Evolutionary conservation across 2,888 invertebrate genomes (phyloP), one percentile per base, ranked within the genome.

Genomic region (Drosophila bunnanda): DNA sequence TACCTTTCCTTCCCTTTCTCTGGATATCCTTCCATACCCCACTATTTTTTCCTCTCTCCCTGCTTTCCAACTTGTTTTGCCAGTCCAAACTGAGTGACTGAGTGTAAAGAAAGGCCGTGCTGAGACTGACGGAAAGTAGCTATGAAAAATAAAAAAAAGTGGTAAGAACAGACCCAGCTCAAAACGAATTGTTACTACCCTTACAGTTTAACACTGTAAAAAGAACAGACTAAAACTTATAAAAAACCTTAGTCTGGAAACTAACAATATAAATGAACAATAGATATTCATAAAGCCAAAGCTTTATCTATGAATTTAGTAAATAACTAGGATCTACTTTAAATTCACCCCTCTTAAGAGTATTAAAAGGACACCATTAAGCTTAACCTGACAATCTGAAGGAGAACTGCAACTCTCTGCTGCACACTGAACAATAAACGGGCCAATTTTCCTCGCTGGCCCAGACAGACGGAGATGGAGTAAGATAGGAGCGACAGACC

Each of bases 381-480:
- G 10, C 30, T 25, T 32, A n/a, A 28, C 10, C 32, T 36, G n/a
- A 9, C 13, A 46, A 22, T 30, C 46, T n/a, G 2, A 41, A 30
- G 41, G 25, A 17, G 10, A 36, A 13, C 10, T 39, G 64, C 30
- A 64, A 34, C 43, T 54, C 34, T 54, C 28, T 12, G 32, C 43
- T 60, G 34, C 48, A 41, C 32, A 6, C 20, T 34, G 20, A 30
- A 57, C 61, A 53, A 72, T 70, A 72, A 72, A 71, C 53, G 62
- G 62, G 71, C 71, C 73, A 74, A 73, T 73, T 66, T 73, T 46
- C 66, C 54, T 32, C 34, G 41, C 56, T 57, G 41, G 25, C 57
- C 62, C 71, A 61, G 32, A 56, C 60, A 34, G 50, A 70, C 61
- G 41, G 53, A 58, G 66, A 56, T 54, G 66, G 52, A 59, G 70